Conservation (phyloP, 2,888 invertebrate species). For the Selenia dentaria region DNA sequence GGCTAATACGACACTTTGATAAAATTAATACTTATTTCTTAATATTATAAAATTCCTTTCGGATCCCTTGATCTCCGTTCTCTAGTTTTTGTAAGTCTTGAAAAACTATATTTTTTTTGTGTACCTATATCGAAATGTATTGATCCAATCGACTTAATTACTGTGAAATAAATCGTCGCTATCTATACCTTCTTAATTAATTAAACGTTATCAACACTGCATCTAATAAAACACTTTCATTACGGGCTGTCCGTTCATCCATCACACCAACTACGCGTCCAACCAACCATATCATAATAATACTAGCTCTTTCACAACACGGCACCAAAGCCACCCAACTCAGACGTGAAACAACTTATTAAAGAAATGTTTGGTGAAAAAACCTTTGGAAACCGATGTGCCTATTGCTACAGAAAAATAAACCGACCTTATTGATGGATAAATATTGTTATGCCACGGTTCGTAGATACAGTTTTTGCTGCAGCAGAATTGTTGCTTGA, state of each 20-base stretch:
- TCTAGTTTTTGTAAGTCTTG: too few relatives aligned
- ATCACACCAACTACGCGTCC: not conserved
- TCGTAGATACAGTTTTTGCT: not conserved
- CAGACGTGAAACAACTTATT: not conserved
- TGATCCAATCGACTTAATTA: not conserved
- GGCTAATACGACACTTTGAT: too few relatives aligned
- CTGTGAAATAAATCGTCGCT: not conserved
- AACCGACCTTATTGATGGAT: not conserved
- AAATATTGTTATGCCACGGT: not conserved
- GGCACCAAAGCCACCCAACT: not conserved
- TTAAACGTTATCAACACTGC: not conserved
- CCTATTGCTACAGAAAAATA: not conserved
- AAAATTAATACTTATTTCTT: too few relatives aligned
- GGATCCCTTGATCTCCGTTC: too few relatives aligned
- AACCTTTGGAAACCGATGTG: conserved; percentile 2
- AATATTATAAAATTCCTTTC: too few relatives aligned
- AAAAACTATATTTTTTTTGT: too few relatives aligned
- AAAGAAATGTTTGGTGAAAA: not conserved
- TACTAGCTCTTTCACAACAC: conserved; percentile 2
- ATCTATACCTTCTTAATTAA: not conserved
- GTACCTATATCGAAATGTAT: too few relatives aligned
- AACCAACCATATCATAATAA: conserved; percentile 4
- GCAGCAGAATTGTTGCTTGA: not conserved
- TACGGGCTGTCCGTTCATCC: conserved; percentile 2
- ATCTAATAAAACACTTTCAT: conserved; percentile 15